Evolutionary conservation across 1,140 invertebrate genomes (phyloP), one percentile per base, ranked within the genome.

Genomic region (Diorhabda carinulata): DNA sequence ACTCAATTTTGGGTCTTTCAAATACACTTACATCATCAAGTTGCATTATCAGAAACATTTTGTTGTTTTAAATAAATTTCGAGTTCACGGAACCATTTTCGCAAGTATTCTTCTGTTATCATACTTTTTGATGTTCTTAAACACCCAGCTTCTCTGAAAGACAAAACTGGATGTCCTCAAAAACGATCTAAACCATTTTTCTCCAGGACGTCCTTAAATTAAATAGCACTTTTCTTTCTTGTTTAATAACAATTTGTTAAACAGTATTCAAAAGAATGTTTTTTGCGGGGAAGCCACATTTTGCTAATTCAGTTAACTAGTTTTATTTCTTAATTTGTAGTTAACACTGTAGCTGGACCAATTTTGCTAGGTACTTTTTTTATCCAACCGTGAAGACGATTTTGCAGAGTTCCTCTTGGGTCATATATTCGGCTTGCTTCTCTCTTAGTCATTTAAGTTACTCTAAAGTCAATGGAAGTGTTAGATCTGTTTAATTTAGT

Each of bases 11-110:
- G 40, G 81, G 40, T 52, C 75, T 73, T 67, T 72, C 70, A 63
- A 82, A 84, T 3, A 81, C 74, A 57, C 70, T 61, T 41, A 84
- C 78, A 70, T 82, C 79, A 25, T 79, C 77, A 7, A 80, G 80
- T 66, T 83, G 81, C 52, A 83, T 67, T 4, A 83, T 78, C 43
- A 40, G 41, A 56, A 10, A 43, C 43, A 1, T 73, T 64, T 60
- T 10, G 42, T 25, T 67, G 1, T 1, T 65, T 64, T 58, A 64
- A 66, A n/a, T 70, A 58, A 57, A 25, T 25, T 25, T 25, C 25
- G 25, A 25, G 25, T 25, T 25, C 25, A 25, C 25, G 25, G 25
- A 25, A 25, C 25, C 25, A 25, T 25, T 25, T 25, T 25, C 25
- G 25, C 2, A 25, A 25, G 25, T 25, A 25, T 25, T 25, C 25